Evolutionary conservation across 2,888 invertebrate genomes (phyloP).

Genomic region (Zaprionus bogoriensis): DNA sequence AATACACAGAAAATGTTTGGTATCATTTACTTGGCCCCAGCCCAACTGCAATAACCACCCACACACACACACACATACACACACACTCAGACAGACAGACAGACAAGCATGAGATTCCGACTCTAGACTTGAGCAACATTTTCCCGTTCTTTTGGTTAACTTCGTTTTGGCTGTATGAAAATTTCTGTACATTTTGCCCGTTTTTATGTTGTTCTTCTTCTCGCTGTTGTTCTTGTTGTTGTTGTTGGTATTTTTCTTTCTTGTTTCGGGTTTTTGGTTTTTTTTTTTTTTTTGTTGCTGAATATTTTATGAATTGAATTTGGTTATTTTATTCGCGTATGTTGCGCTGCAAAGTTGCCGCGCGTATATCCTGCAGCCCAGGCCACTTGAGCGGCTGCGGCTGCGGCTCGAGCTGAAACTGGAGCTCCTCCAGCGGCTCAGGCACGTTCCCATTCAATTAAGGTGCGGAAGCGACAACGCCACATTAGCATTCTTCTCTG

Average conservation of each 20-base stretch:
- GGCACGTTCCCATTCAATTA: slow-evolving; percentile 75
- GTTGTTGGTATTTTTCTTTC: slow-evolving; percentile 10
- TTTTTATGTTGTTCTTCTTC: slow-evolving; percentile 14
- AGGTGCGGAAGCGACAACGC: slow-evolving; percentile 56
- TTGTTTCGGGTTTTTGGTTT: no score
- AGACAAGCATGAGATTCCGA: slow-evolving; percentile 10
- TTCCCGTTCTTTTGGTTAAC: slow-evolving; percentile 8
- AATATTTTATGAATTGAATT: slow-evolving; percentile 78
- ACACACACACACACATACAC: slow-evolving; percentile 24
- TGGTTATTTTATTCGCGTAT: slow-evolving; percentile 76
- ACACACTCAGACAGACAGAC: slow-evolving; percentile 19
- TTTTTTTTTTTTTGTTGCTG: slow-evolving; percentile 45
- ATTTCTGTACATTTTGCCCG: slow-evolving; percentile 44
- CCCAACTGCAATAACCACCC: slow-evolving; percentile 53
- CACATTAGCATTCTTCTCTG: slow-evolving; percentile 72
- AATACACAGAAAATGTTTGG: slow-evolving; percentile 63
- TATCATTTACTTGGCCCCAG: slow-evolving; percentile 65
- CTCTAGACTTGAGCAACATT: slow-evolving; percentile 4
- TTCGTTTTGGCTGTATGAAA: slow-evolving; percentile 34
- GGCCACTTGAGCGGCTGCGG: neutral
- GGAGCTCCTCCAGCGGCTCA: neutral
- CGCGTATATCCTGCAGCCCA: no score
- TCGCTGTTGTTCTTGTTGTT: neutral
- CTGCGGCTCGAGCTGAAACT: neutral
- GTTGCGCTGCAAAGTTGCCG: slow-evolving; percentile 61